Evolutionary conservation across 1,140 invertebrate species (phyloP), one percentile per base, ranked within the genome.

Genomic region (Eriocheir sinensis): DNA sequence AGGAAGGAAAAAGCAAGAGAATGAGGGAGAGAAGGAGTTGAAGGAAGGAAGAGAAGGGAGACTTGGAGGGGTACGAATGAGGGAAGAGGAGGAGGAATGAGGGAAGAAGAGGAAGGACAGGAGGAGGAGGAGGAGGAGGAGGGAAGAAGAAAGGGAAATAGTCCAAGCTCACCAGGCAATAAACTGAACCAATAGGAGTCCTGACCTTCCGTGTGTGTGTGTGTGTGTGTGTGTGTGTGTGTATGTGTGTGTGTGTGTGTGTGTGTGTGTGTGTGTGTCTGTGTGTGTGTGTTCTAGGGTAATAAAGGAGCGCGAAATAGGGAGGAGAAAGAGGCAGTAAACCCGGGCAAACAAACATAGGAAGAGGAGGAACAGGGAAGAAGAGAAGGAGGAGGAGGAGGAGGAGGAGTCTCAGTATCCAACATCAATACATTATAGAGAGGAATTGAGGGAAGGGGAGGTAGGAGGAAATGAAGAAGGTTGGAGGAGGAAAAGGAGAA

Each of bases 241-340:
- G 44, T 48, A 48, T 4, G 44, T 48, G 4, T 48, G n/a, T 4
- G 44, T 48, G 4, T 48, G 60, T 72, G 60, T 72, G 60, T 72
- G 60, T 72, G 60, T 72, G 60, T 72, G 60, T 72, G 60, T 72
- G 60, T 72, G 60, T 72, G 60, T 72, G 60, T 72, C 21, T 72
- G 21, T 12, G 44, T 48, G 44, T 48, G 15, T 4, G 44, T 48
- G 4, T 48, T n/a, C n/a, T n/a, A n/a, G 53, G 53, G 53, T 72
- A 72, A 72, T 72, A 21, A 72, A 72, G 27, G 60, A 1, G 27
- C 12, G n/a, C 27, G 60, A 72, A 72, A n/a, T 72, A n/a, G n/a
- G 2, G n/a, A n/a, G n/a, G n/a, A n/a, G n/a, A 72, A 0, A n/a
- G 8, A 21, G 9, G 48, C 12, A 53, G 21, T 17, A 53, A 53